Conservation (phyloP, 2,888 invertebrate genomes). For the Cephus pulcher region DNA sequence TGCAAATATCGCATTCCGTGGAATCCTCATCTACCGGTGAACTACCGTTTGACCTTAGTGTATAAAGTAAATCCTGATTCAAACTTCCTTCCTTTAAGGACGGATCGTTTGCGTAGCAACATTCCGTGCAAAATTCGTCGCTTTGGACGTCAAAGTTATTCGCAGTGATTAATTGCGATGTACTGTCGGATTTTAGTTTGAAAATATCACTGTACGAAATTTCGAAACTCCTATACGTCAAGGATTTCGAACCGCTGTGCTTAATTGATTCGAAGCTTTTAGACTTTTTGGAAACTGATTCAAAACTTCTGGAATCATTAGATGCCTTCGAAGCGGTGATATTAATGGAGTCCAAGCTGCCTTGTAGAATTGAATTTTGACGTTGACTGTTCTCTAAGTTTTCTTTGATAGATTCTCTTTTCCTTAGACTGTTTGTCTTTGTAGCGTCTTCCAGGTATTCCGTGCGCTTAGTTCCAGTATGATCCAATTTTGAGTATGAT, state of each 20-base stretch:
- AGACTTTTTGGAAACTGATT: slow-evolving; percentile 56
- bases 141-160: slow-evolving; percentile 45
- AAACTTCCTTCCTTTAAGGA: slow-evolving; percentile 32
- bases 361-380: slow-evolving; percentile 35
- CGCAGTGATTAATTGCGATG: slow-evolving; percentile 45
- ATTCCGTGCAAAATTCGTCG: slow-evolving; percentile 60
- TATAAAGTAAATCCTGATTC: slow-evolving; percentile 52
- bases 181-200: slow-evolving; percentile 45
- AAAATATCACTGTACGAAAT: slow-evolving; percentile 40
- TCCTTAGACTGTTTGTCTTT: background rate
- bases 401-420: background rate
- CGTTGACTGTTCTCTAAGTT: slow-evolving; percentile 13
- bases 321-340: slow-evolving; percentile 23
- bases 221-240: slow-evolving; percentile 33
- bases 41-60: slow-evolving; percentile 53
- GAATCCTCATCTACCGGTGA: slow-evolving; percentile 59
- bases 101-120: slow-evolving; percentile 50
- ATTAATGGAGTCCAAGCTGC: slow-evolving; percentile 52
- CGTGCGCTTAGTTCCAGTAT: too few species aligned
- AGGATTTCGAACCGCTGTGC: slow-evolving; percentile 31
- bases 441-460: background rate
- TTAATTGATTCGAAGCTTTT: slow-evolving; percentile 63
- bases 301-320: slow-evolving; percentile 27
- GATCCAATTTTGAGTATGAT: background rate
- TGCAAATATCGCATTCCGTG: slow-evolving; percentile 62